A percentile compares a stretch with the other conserved stretches of the same genome.
phyloP scores from a whole-genome alignment of 2,797 vertebrate genomes.

The Clarias fuscus region DNA sequence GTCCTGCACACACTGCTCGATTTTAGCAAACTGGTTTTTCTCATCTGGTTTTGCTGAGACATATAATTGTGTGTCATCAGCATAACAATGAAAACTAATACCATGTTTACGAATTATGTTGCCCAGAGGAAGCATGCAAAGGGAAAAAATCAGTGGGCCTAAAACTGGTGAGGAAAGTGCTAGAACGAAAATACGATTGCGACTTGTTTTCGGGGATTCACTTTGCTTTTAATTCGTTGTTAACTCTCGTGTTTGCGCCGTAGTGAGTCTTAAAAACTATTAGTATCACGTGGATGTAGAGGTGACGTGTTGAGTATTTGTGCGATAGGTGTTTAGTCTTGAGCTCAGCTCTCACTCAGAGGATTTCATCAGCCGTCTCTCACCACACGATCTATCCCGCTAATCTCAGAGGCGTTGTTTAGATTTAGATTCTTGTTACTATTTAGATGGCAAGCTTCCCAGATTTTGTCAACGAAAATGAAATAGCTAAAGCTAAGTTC shows the following conservation, averaged over 20 bases:
- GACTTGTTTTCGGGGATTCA: no score
- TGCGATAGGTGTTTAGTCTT: not conserved
- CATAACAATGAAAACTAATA: no score
- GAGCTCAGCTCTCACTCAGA: not conserved
- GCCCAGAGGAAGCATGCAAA: no score
- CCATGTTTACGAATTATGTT: no score
- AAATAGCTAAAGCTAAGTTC: no score
- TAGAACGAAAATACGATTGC: not conserved
- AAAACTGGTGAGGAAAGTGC: no score
- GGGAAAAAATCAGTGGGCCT: no score
- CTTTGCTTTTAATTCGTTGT: no score
- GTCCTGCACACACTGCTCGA: no score
- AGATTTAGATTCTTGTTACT: constrained; percentile 57
- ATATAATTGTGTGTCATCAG: no score
- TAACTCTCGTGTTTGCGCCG: not conserved
- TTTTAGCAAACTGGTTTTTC: no score
- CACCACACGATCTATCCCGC: not conserved
- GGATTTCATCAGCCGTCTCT: constrained; percentile 1
- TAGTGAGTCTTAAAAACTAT: not conserved
- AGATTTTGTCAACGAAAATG: constrained; percentile 92
- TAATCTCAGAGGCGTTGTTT: constrained; percentile 56
- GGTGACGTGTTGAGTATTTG: not conserved
- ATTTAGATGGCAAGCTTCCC: constrained; percentile 99
- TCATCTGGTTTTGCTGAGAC: no score
- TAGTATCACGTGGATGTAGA: not conserved